Evolutionary conservation across 2,113 vertebrate species (phyloP).

Genomic region (Camelus dromedarius): DNA sequence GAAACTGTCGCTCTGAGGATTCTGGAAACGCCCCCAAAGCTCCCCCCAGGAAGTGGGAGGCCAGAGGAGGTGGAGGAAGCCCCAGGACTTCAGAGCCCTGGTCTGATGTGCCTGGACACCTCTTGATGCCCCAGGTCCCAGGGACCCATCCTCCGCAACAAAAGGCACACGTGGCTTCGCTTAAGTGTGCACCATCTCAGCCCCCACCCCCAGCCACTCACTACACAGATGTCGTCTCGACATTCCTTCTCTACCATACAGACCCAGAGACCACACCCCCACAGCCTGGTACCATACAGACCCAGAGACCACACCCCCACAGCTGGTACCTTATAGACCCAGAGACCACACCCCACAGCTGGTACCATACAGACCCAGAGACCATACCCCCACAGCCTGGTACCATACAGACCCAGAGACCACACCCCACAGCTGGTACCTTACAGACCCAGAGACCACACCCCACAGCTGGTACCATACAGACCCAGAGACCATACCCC

Average conservation of each 20-base stretch:
- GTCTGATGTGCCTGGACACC: not conserved
- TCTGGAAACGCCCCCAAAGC: not conserved
- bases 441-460: not conserved
- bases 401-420: not conserved
- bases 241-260: not conserved
- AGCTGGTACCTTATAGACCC: not conserved
- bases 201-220: too few relatives aligned
- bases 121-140: not conserved
- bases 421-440: not conserved
- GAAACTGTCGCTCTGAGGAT: not conserved
- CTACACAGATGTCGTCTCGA: not conserved
- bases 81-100: not conserved
- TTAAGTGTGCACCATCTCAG: not conserved
- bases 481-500: not conserved
- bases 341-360: not conserved
- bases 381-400: not conserved
- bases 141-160: not conserved
- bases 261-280: not conserved
- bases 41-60: not conserved
- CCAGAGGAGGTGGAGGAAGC: not conserved
- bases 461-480: not conserved
- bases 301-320: too few relatives aligned
- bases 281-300: too few relatives aligned
- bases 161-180: not conserved
- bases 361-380: not conserved